These are phyloP conservation scores for Connochaetes taurinus DNA, from an alignment of 2,113 vertebrate genomes.

Conservation along the genomic window DNA sequence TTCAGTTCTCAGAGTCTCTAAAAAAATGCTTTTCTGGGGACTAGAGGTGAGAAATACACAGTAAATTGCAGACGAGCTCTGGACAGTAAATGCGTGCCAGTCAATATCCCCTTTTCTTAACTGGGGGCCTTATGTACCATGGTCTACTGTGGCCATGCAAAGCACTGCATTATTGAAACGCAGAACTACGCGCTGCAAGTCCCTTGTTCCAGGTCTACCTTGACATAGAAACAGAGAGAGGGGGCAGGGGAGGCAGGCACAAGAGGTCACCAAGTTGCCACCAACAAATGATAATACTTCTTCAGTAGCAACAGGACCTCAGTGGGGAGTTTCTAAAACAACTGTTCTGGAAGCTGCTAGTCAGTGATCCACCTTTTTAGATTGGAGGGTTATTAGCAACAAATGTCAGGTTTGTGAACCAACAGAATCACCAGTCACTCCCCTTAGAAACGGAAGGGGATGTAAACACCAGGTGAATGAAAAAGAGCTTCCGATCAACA, in stretches of 20 bases:
- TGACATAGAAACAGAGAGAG: neutral
- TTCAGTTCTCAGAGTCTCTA: neutral
- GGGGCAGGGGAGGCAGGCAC: neutral
- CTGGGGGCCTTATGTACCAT: neutral
- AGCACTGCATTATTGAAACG: neutral
- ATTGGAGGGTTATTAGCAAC: neutral
- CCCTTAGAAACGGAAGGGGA: neutral
- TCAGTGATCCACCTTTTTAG: constrained; percentile 3
- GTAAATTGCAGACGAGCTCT: neutral
- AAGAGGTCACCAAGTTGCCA: neutral
- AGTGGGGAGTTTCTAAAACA: neutral
- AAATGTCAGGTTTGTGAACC: neutral
- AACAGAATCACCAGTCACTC: neutral
- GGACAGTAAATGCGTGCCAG: neutral
- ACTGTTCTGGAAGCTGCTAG: neutral
- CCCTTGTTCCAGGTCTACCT: neutral
- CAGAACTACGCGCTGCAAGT: neutral
- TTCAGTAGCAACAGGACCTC: neutral
- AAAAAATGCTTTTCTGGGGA: neutral
- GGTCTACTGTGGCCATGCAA: neutral
- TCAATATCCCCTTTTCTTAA: neutral
- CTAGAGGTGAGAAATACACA: neutral
- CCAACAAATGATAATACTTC: neutral
- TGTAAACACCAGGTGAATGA: neutral
- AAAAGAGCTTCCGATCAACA: neutral